A percentile compares a stretch with the other conserved stretches of the same genome.
These are phyloP conservation scores for Notothenia coriiceps DNA, from an alignment of 2,113 vertebrate species.

Conservation along the genomic window DNA sequence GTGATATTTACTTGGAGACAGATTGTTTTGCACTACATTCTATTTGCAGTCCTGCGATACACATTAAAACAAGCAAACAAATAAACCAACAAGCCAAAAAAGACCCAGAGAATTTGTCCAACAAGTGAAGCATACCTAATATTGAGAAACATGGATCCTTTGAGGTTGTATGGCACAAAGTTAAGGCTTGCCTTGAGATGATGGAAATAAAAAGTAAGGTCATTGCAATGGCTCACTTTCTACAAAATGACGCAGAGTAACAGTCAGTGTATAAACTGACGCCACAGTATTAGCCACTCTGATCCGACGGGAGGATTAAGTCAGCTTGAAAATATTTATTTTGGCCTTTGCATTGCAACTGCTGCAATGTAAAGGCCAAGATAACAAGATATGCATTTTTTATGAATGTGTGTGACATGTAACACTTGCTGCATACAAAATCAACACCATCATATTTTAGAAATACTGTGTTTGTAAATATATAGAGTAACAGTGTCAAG, in stretches of 20 bases:
- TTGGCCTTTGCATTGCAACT: neutral
- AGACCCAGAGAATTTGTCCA: neutral
- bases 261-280: neutral
- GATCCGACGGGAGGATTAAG: neutral
- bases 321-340: neutral
- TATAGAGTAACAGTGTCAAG: neutral
- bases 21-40: slow-evolving; percentile 61
- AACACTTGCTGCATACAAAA: neutral
- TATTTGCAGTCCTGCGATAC: slow-evolving; percentile 11
- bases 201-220: neutral
- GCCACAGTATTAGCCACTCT: neutral
- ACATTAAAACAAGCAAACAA: slow-evolving; percentile 1
- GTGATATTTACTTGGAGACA: slow-evolving; percentile 38
- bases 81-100: neutral
- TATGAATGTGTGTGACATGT: neutral
- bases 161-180: neutral
- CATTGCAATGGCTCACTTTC: neutral
- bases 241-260: neutral
- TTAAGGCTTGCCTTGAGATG: neutral
- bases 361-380: neutral
- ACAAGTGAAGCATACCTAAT: neutral
- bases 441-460: neutral
- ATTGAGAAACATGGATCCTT: neutral
- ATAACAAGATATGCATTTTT: neutral
- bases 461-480: too few species aligned